Evolutionary conservation across 2,888 invertebrate genomes (phyloP), one percentile per base, ranked within the genome.

Genomic region (Eristalinus aeneus): DNA sequence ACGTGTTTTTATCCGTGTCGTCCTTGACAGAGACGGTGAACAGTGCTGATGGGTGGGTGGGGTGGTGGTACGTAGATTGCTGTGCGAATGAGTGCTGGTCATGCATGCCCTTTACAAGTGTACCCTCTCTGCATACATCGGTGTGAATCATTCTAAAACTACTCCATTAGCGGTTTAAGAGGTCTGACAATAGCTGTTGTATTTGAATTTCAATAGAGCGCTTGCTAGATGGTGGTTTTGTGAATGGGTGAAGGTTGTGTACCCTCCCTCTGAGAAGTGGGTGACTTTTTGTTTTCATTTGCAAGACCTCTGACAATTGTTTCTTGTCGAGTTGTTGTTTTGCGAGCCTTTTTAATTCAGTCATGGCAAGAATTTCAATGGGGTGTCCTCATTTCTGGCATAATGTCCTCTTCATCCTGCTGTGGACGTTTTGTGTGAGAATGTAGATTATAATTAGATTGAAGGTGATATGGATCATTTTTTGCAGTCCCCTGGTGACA

Each of bases 131-230:
- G 56, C 23, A 22, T 39, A 9, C 69, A 63, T 54, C 34, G 68
- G 11, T 54, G 56, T 39, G 22, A 36, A 76, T 54, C 63, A 58
- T 77, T 58, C 56, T 53, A 46, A 39, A 39, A 53, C 71, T 53
- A 64, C 77, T 69, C 78, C 58, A 78, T 78, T 78, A 72, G 72
- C 32, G 72, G 65, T 23, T 72, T 39, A 71, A 78, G 39, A 72
- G 65, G 34, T 58, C 63, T 31, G 39, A 63, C 77, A 77, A 71
- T 58, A 22, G 32, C 63, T 54, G n/a, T 71, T 78, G 71, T 71
- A 12, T 64, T 22, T 11, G 32, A 58, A 60, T 58, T 65, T 60
- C 0, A 46, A 58, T 58, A 64, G 71, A 69, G 23, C n/a, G 56
- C 56, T n/a, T 39, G 16, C 46, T 74, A 36, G 64, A 27, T 31